Base-by-base conservation (phyloP, 2,888 invertebrate genomes). In the Conops quadrifasciatus region DNA sequence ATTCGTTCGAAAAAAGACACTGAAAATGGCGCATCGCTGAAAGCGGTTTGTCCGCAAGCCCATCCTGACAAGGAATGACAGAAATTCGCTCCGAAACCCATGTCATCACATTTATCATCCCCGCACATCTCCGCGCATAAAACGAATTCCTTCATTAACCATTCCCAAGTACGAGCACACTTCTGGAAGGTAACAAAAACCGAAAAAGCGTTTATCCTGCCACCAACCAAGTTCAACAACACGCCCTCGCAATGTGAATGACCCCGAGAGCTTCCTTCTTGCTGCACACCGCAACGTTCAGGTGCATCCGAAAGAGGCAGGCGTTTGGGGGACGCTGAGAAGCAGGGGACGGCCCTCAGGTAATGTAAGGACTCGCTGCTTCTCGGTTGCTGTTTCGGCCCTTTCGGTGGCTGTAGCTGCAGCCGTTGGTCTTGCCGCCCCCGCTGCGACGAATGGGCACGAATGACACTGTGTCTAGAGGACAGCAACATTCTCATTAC, bases 231-330 rank as follows among this genome's bases (percentile, higher is more conserved):
- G 82, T 83, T 83, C 83, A 82, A 82, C 82, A 82, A 81, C 82
- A 83, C 80, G 79, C 79, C 83, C 83, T 83, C 83, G 79, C 82
- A 82, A 82, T 80, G 82, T 83, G 83, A 82, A 82, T 76, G 84
- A 82, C 82, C 82, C 78, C 83, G 75, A 56, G 65, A 83, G 83
- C 80, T 83, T 83, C 83, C 82, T 78, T 78, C 9, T 78, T 45
- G 47, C 63, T 43, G 43, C 36, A 24, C 43, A 4, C 13, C 24
- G 62, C 62, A 36, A 28, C 24, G 24, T 13, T 15, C 49, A 19
- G 24, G 58, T 15, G 28, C 26, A 15, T 9, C 28, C 5, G 19
- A 24, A 24, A 58, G 24, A 58, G 49, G 26, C 58, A 28, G 58
- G 15, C 9, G 5, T 36, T 36, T 7, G 36, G 36, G 36, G 36